Evolutionary conservation across 2,888 invertebrate species (phyloP).

Genomic region (Ectobius pallidus): DNA sequence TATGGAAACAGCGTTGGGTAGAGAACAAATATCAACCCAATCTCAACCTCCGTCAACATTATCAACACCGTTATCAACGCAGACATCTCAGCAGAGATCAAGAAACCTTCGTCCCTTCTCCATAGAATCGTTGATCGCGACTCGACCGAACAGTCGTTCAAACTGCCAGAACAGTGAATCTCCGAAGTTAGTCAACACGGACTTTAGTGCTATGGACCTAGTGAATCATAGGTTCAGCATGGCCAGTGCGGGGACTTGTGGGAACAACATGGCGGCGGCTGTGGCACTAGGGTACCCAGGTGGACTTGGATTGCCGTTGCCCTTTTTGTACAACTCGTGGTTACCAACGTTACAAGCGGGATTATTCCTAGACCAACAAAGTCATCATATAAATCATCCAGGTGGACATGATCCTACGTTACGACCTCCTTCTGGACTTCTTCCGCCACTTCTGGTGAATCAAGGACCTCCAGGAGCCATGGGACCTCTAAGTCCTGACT

Average conservation of each 20-base stretch:
- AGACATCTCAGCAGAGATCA: background rate
- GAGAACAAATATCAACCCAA: constrained; percentile 10
- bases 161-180: background rate
- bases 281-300: constrained; percentile 34
- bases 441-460: constrained; percentile 14
- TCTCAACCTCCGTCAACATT: background rate
- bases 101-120: constrained; percentile 34
- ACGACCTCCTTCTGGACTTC: background rate
- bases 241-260: constrained; percentile 23
- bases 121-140: constrained; percentile 37
- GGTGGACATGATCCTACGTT: background rate
- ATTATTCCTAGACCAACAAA: constrained; percentile 28
- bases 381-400: background rate
- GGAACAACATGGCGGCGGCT: constrained; percentile 35
- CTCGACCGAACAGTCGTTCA: constrained; percentile 13
- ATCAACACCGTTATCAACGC: constrained; percentile 6
- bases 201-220: constrained; percentile 24
- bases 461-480: constrained; percentile 9
- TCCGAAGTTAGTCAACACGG: background rate
- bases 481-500: constrained; percentile 36
- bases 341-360: constrained; percentile 31
- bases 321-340: constrained; percentile 39
- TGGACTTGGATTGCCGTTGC: constrained; percentile 31
- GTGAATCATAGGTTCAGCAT: constrained; percentile 13
- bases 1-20: constrained; percentile 24